A percentile compares a stretch with the other conserved stretches of the same genome.
These are phyloP conservation scores for Crotophaga sulcirostris DNA, from an alignment of 2,113 vertebrate species.

Conservation along the genomic window DNA sequence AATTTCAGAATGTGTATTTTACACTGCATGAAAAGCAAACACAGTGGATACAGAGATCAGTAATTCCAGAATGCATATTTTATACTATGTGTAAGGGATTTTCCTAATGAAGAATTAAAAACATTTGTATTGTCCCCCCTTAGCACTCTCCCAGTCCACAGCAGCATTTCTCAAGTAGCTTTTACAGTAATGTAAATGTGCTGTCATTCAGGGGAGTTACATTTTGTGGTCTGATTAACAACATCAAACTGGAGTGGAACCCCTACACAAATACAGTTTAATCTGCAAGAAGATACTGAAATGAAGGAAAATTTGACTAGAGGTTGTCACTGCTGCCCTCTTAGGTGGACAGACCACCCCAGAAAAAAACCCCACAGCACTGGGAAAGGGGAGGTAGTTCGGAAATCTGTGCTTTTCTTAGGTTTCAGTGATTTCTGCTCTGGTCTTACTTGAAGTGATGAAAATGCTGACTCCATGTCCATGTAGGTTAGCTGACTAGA, in stretches of 20 bases:
- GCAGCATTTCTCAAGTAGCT: background rate
- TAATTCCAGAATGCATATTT: background rate
- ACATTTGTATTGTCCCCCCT: background rate
- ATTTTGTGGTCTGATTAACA: background rate
- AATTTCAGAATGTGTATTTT: background rate
- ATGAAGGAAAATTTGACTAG: background rate
- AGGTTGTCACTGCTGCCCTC: background rate
- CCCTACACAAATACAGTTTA: background rate
- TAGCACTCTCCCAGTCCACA: background rate
- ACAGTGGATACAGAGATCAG: background rate
- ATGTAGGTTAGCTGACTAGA: background rate
- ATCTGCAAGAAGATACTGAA: background rate
- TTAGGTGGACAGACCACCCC: background rate
- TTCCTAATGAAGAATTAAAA: conserved; percentile 4
- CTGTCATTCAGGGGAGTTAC: background rate
- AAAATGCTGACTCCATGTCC: background rate
- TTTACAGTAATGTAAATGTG: conserved; percentile 10
- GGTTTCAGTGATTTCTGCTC: background rate
- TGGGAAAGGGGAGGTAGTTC: background rate
- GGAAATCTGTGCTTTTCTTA: background rate
- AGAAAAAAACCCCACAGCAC: background rate
- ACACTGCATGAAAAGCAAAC: background rate
- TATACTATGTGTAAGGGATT: background rate
- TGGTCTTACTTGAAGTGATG: background rate
- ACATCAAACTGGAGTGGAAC: background rate